These are phyloP conservation scores for Chrysotoxum bicinctum DNA, from an alignment of 2,888 invertebrate genomes.

Conservation along the genomic window DNA sequence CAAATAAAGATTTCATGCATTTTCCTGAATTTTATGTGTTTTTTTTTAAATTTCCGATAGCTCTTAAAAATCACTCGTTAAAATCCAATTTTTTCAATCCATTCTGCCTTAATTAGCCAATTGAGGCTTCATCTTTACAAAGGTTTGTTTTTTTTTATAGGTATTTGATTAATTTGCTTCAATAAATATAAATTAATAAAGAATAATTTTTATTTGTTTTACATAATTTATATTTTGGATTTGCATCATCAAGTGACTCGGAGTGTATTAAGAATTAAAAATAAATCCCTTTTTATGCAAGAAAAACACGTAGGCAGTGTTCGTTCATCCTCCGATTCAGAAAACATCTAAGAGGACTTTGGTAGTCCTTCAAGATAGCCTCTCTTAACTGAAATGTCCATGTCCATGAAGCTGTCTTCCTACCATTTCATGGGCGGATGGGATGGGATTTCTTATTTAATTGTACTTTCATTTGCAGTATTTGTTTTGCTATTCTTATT, in stretches of 20 bases:
- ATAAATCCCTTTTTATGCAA: slow-evolving; percentile 46
- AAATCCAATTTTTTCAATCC: too few relatives aligned
- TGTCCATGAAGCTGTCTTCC: not conserved
- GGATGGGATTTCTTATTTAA: slow-evolving; percentile 12
- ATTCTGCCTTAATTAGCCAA: too few relatives aligned
- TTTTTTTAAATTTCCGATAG: too few relatives aligned
- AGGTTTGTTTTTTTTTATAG: too few relatives aligned
- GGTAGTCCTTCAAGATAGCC: slow-evolving; percentile 1
- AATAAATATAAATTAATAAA: too few relatives aligned
- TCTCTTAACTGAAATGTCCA: not conserved
- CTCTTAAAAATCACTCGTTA: too few relatives aligned
- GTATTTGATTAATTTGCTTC: too few relatives aligned
- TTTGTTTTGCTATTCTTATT: slow-evolving; percentile 13
- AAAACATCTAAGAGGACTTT: slow-evolving; percentile 16
- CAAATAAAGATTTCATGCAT: too few relatives aligned
- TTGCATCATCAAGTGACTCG: not conserved
- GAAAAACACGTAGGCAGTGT: slow-evolving; percentile 61
- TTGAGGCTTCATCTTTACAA: too few relatives aligned
- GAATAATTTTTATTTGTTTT: too few relatives aligned
- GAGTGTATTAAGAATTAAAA: not conserved
- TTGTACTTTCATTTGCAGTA: slow-evolving; percentile 27
- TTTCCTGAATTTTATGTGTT: too few relatives aligned
- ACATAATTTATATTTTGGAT: too few relatives aligned
- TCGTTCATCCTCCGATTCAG: slow-evolving; percentile 30
- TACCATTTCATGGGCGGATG: not conserved